phyloP scores from a whole-genome alignment of 2,797 vertebrate genomes.

The Pantherophis vulpinus region DNA sequence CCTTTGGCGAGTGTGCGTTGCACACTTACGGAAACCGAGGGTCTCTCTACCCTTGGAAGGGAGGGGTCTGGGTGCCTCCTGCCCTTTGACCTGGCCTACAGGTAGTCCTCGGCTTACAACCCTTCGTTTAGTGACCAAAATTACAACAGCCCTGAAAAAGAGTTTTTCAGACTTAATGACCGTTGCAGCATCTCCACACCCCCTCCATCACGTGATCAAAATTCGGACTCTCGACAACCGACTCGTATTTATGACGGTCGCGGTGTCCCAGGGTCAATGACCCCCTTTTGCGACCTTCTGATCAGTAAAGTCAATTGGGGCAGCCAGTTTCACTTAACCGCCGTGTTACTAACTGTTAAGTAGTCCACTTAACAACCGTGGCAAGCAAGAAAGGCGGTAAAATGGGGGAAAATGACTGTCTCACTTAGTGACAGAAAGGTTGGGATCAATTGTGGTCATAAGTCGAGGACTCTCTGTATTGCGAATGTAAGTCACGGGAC shows the following conservation, averaged over 20 bases:
- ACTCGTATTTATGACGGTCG: neutral
- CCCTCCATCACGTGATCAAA: neutral
- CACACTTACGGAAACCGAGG: neutral
- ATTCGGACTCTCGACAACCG: accelerated
- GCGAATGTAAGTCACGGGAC: too few species aligned
- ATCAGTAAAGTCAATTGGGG: too few species aligned
- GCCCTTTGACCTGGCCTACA: neutral
- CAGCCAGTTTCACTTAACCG: neutral
- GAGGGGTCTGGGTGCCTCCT: neutral
- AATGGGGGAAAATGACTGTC: neutral
- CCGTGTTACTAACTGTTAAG: too few species aligned
- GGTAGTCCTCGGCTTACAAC: neutral
- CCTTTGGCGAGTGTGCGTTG: neutral
- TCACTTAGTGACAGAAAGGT: neutral
- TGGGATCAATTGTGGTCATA: neutral
- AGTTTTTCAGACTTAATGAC: neutral
- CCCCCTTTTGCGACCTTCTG: too few species aligned
- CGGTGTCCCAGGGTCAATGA: neutral
- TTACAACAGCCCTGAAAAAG: neutral
- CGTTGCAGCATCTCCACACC: too few species aligned
- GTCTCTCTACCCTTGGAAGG: neutral
- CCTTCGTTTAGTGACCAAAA: neutral
- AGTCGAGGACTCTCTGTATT: too few species aligned
- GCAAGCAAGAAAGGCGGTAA: neutral
- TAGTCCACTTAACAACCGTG: accelerated